phyloP scores from a whole-genome alignment of 2,888 invertebrate species.

The Cantharis rustica region DNA sequence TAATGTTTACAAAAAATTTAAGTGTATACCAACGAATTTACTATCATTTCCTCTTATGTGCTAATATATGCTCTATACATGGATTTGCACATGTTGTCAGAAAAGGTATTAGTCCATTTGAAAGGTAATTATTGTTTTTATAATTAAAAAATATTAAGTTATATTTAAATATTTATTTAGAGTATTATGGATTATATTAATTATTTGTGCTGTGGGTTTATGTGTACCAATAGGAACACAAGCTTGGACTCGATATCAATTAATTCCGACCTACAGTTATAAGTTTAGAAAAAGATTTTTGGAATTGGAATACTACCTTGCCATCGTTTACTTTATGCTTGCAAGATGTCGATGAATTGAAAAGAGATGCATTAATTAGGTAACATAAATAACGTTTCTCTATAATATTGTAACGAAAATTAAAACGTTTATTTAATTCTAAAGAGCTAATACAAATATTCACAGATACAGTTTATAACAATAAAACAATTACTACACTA shows the following conservation, averaged over 20 bases:
- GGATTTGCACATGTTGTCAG: conserved; percentile 45
- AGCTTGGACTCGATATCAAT: conserved; percentile 42
- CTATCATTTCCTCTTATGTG: conserved; percentile 34
- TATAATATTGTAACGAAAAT: too few species aligned
- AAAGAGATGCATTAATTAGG: conserved; percentile 4
- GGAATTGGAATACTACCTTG: conserved; percentile 42
- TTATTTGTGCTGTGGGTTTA: conserved; percentile 33
- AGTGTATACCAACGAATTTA: conserved; percentile 8
- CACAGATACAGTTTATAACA: too few species aligned
- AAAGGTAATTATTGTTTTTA: conserved; percentile 40
- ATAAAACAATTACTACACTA: too few species aligned
- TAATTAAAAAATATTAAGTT: not conserved
- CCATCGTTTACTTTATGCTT: conserved; percentile 49
- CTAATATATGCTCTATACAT: conserved; percentile 44
- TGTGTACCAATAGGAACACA: conserved; percentile 39
- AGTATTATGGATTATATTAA: conserved; percentile 41
- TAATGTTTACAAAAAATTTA: conserved; percentile 12
- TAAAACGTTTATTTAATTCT: too few species aligned
- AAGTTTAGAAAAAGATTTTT: conserved; percentile 42
- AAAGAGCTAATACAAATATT: too few species aligned
- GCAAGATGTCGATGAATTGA: conserved; percentile 11
- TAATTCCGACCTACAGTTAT: conserved; percentile 44
- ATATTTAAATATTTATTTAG: conserved; percentile 29
- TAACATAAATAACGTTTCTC: too few species aligned
- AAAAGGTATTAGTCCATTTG: conserved; percentile 38